A percentile compares a stretch with the other conserved stretches of the same genome.
These are phyloP conservation scores for Cyprinodon tularosa DNA, from an alignment of 2,113 vertebrate species.

Conservation along the genomic window DNA sequence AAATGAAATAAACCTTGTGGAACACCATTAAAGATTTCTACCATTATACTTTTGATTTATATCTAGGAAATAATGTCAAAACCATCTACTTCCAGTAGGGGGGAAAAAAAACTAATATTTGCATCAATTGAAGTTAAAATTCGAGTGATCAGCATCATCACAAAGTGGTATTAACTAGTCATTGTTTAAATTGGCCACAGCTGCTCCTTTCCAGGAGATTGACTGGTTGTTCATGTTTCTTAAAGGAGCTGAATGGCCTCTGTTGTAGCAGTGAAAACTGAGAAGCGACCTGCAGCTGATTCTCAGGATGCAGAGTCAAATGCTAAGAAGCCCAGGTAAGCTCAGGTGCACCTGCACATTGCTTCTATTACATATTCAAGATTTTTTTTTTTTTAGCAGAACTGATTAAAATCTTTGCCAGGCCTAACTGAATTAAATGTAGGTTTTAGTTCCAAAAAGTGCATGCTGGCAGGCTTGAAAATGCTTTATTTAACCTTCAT, in stretches of 20 bases:
- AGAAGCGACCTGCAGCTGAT: conserved; percentile 80
- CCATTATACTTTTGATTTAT: not conserved
- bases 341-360: not conserved
- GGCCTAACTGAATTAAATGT: not conserved
- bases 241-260: conserved; percentile 93
- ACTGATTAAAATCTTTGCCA: not conserved
- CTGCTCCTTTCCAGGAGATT: not conserved
- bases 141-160: no score
- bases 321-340: conserved; percentile 92
- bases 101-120: not conserved
- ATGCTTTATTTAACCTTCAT: conserved; percentile 37
- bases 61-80: not conserved
- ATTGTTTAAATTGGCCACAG: not conserved
- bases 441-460: conserved; percentile 19
- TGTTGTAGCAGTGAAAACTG: conserved; percentile 83
- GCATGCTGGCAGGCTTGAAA: conserved; percentile 25
- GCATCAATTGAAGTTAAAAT: no score
- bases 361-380: not conserved
- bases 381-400: conserved; percentile 3
- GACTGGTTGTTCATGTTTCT: conserved; percentile 27
- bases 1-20: not conserved
- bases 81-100: not conserved
- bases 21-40: not conserved
- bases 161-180: not conserved
- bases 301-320: conserved; percentile 87